Base-by-base conservation (phyloP, 2,888 invertebrate species). In the Tachystola acroxantha region DNA sequence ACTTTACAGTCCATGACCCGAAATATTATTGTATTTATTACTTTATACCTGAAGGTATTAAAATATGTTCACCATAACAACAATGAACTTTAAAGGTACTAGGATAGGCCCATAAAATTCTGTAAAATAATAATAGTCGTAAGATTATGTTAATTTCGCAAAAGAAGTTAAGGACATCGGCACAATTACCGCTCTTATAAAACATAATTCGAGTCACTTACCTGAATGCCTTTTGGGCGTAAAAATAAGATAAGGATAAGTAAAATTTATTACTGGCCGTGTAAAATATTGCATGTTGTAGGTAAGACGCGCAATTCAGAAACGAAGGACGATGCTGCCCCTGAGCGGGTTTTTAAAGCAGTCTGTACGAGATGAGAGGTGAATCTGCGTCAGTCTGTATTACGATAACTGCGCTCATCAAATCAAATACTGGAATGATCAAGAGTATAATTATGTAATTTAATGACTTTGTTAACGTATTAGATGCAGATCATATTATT, bases 211-310 rank as follows among this genome's bases (percentile, higher is more conserved):
- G 39, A 53, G 53, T 50, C 50, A 49, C 50, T 49, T 46, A 48
- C 50, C 36, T 37, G 46, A 46, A 55, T 63, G 57, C 61, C 67
- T 64, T 66, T 65, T 63, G 64, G 64, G 59, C 53, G 50, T 63
- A 57, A 66, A 70, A 64, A 62, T 54, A 60, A 58, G 48, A 56
- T 53, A 57, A 41, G 50, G 53, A 56, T 62, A 60, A 61, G 57
- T 66, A 53, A 65, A 68, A 76, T 66, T 70, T 74, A 75, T 76
- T 67, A 59, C 60, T 50, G 49, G 45, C 52, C 50, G 58, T 58
- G 64, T 72, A 75, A 77, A 71, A 69, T 73, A 76, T 66, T 62
- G 59, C 65, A 64, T 61, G 65, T 64, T 63, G 69, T 71, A 64
- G 64, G 63, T 58, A 60, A 64, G 57, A 65, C 55, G 50, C 45